Evolutionary conservation across 2,888 invertebrate species (phyloP).

Genomic region (Chromoteleia sp.): DNA sequence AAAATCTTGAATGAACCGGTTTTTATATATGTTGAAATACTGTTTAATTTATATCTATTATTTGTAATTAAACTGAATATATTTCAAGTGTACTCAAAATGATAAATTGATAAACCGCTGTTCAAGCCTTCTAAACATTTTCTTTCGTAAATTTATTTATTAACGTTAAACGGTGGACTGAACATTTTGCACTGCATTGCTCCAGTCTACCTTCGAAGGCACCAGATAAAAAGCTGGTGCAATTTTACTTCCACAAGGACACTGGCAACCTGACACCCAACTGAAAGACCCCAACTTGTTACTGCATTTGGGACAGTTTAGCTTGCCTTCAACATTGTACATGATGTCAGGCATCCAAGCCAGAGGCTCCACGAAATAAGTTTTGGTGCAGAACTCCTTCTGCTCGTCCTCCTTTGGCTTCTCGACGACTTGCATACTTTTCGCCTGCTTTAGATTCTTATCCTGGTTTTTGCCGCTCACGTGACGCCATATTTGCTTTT

Average conservation of each 20-base stretch:
- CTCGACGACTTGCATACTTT: conserved; percentile 66
- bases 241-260: conserved; percentile 95
- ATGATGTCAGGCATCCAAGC: conserved; percentile 93
- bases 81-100: too few species aligned
- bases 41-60: too few species aligned
- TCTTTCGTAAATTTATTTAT: too few species aligned
- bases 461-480: conserved; percentile 81
- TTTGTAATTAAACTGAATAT: too few species aligned
- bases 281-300: conserved; percentile 95
- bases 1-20: too few species aligned
- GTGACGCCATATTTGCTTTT: conserved; percentile 85
- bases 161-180: conserved; percentile 93
- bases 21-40: too few species aligned
- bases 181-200: conserved; percentile 94
- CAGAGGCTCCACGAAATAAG: conserved; percentile 95
- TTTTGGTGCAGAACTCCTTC: conserved; percentile 88
- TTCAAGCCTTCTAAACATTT: too few species aligned
- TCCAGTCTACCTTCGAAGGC: conserved; percentile 94
- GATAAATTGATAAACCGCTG: too few species aligned
- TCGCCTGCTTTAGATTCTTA: conserved; percentile 74
- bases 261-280: conserved; percentile 94
- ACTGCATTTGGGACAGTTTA: conserved; percentile 93
- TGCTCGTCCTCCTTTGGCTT: conserved; percentile 70
- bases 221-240: conserved; percentile 96
- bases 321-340: conserved; percentile 91